These are phyloP conservation scores for Ethmia dodecea DNA, from an alignment of 2,888 invertebrate species.

Conservation along the genomic window DNA sequence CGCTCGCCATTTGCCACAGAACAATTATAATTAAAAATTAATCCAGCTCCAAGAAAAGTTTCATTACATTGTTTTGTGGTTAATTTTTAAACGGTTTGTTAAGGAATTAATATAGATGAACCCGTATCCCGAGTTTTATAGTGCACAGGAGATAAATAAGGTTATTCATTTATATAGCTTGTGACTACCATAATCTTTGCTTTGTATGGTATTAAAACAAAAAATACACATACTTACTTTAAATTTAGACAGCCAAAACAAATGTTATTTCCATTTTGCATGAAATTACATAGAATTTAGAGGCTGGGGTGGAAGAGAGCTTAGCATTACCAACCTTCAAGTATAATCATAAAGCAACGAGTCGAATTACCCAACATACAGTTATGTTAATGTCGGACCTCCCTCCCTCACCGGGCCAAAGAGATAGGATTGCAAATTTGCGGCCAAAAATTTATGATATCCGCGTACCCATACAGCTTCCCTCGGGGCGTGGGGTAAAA, in stretches of 20 bases:
- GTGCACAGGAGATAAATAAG: slow-evolving; percentile 1
- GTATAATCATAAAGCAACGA: slow-evolving; percentile 58
- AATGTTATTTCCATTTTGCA: background rate
- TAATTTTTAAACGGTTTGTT: slow-evolving; percentile 32
- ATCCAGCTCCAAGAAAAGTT: slow-evolving; percentile 47
- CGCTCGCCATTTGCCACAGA: slow-evolving; percentile 48
- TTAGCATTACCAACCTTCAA: background rate
- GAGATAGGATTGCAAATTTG: slow-evolving; percentile 77
- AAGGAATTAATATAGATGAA: slow-evolving; percentile 26
- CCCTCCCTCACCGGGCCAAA: slow-evolving; percentile 64
- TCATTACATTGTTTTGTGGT: slow-evolving; percentile 39
- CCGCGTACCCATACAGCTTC: slow-evolving; percentile 53
- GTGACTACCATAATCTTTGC: too few relatives aligned
- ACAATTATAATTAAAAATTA: slow-evolving; percentile 73
- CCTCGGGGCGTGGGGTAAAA: slow-evolving; percentile 56
- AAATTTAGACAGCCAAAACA: background rate
- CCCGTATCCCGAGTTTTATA: slow-evolving; percentile 2
- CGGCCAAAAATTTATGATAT: slow-evolving; percentile 72
- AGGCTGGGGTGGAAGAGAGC: background rate
- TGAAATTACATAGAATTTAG: background rate
- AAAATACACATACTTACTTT: background rate
- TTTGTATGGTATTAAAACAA: too few relatives aligned
- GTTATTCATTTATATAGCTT: too few relatives aligned
- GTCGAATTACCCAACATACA: slow-evolving; percentile 60
- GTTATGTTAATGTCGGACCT: slow-evolving; percentile 69